Evolutionary conservation across 2,797 vertebrate species (phyloP), one percentile per base, ranked within the genome.

Genomic region (Loris lydekkerianus): DNA sequence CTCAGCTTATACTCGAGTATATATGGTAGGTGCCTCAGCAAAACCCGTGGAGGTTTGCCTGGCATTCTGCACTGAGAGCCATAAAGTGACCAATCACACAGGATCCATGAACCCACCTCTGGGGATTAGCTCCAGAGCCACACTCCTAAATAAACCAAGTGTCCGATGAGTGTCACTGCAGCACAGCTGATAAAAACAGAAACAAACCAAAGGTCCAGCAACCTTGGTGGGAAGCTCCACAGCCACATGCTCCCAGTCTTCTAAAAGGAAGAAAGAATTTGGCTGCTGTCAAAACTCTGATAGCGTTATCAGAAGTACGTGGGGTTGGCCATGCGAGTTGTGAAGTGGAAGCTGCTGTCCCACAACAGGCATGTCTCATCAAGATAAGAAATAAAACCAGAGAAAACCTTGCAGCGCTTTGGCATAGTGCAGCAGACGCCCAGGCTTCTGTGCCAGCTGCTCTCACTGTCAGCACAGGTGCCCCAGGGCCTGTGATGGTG

Each of bases 381-480:
- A 18, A 75, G 58, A 34, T 6, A 4, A 11, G 34, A 43, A 63
- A n/a, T 29, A n/a, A 56, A 58, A 46, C 29, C n/a, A 34, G 77
- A 43, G 18, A 72, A 15, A 70, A 63, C 27, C 2, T 3, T 0
- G 4, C n/a, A 53, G 15, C 15, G 17, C n/a, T 43, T 27, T 27
- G 58, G 76, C 25, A 10, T 27, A 40, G 20, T 20, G 25, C 27
- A 43, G 5, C 25, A 4, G 5, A 20, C 37, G 6, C 10, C 13
- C 17, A 27, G 1, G 13, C 60, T 49, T 23, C 65, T 17, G n/a
- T 8, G 14, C 83, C n/a, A 20, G 21, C 29, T 2, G 40, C 10
- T 40, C 5, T 83, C 21, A 2, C 23, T 7, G 1, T 58, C 34
- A 34, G 7, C 20, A 8, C 6, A 9, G 8, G 10, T 1, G 4